Base-by-base conservation (phyloP, 2,888 invertebrate species). In the Chalcosyrphus nemorum region DNA sequence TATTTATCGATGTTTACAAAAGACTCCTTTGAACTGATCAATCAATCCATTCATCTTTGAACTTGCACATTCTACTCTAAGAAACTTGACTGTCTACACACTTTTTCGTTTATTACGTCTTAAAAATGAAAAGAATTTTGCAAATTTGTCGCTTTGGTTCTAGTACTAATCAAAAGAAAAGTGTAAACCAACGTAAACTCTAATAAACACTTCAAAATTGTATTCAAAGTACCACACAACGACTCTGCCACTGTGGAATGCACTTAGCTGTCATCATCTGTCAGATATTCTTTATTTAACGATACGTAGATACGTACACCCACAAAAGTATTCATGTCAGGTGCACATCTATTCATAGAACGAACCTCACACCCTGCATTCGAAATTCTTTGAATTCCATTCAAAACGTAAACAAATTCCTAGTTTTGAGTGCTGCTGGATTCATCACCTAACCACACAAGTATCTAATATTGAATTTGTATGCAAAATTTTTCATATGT, bases 301-400 rank as follows among this genome's bases (percentile, higher is more conserved):
- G 19, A 13, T 21, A 15, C 52, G 35, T 35, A 45, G 0, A 27
- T 24, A 45, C 19, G 43, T 24, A 24, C 24, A 24, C 21, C 45
- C 24, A 45, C 47, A 21, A 70, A 50, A 21, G 5, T 57, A 82
- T 84, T 84, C 82, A 70, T 24, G 52, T 80, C 80, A 84, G 74
- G 80, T 75, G 74, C 35, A 45, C 38, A 61, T 71, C 74, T 65
- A 80, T 75, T 80, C 70, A 70, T 75, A 71, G 65, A 66, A 56
- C 27, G 65, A 66, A 56, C 27, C 21, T 56, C 66, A 59, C 78
- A 63, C 78, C 72, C 66, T 59, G 66, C 57, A 80, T 70, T 84
- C 74, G 59, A 84, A 21, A 84, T 84, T 84, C 74, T 70, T 75
- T 57, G 70, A 65, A 84, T 84, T 80, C 75, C 70, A 80, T 75